These are phyloP conservation scores for Platycnemis pennipes DNA, from an alignment of 2,888 invertebrate genomes.

Conservation along the genomic window DNA sequence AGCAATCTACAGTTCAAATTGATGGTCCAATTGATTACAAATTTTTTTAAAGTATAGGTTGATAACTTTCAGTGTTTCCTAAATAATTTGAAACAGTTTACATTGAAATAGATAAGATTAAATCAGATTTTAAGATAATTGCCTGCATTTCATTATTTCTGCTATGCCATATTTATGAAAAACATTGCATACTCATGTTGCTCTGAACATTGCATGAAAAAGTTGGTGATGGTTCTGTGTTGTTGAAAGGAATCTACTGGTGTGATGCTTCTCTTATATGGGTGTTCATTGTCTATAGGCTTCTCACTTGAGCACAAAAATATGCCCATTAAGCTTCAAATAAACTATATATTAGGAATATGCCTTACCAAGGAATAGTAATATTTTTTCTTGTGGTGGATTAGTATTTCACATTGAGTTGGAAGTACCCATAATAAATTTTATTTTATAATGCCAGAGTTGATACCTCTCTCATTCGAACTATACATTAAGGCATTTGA, in stretches of 20 bases:
- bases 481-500: too few species aligned
- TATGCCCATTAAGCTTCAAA: too few species aligned
- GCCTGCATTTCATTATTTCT: background rate
- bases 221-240: background rate
- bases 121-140: background rate
- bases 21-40: background rate
- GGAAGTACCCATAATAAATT: too few species aligned
- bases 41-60: too few species aligned
- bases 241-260: background rate
- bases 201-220: background rate
- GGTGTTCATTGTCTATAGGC: background rate
- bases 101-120: background rate
- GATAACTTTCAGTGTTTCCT: background rate
- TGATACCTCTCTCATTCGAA: too few species aligned
- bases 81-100: background rate
- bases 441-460: too few species aligned
- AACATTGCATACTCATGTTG: background rate
- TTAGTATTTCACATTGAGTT: too few species aligned
- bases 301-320: background rate
- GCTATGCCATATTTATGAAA: background rate
- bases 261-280: background rate
- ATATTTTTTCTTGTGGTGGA: too few species aligned
- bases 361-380: too few species aligned
- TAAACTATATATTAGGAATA: too few species aligned
- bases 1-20: background rate